phyloP scores from a whole-genome alignment of 1,140 invertebrate species.

The Teleogryllus occipitalis region DNA sequence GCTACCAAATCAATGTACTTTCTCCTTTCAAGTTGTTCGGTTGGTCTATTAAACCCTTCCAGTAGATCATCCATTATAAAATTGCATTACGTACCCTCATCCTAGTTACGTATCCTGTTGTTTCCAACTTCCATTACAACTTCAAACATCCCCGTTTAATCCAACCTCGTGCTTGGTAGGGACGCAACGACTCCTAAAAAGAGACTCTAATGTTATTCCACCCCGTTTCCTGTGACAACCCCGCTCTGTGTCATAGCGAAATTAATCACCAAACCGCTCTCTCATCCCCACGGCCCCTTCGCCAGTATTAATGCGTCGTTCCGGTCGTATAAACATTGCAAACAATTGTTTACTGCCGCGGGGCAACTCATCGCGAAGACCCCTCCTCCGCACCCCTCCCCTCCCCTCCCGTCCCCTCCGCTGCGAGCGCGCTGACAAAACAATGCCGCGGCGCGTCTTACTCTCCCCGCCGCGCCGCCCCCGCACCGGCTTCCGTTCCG shows the following conservation, averaged over 20 bases:
- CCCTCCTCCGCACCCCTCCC: not conserved
- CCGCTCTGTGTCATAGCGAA: not conserved
- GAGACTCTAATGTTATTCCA: not conserved
- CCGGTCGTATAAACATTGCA: constrained; percentile 1
- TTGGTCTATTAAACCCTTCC: too few species aligned
- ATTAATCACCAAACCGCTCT: not conserved
- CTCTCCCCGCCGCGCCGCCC: not conserved
- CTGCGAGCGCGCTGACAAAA: not conserved
- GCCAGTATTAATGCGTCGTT: not conserved
- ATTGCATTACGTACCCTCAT: too few species aligned
- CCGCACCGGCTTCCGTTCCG: not conserved
- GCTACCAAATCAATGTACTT: too few species aligned
- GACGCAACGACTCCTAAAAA: not conserved
- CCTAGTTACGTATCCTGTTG: too few species aligned
- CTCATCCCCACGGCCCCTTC: not conserved
- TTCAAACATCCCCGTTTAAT: not conserved
- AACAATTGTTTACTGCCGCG: not conserved
- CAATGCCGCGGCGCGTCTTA: not conserved
- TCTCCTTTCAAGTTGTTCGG: too few species aligned
- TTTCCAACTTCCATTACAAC: too few species aligned
- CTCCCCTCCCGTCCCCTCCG: too few species aligned
- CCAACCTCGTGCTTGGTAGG: not conserved
- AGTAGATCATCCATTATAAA: too few species aligned
- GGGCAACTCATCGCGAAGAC: not conserved
- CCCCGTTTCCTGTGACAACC: not conserved